These are phyloP conservation scores for Nothoprocta pentlandii DNA, from an alignment of 2,113 vertebrate species.

Conservation along the genomic window DNA sequence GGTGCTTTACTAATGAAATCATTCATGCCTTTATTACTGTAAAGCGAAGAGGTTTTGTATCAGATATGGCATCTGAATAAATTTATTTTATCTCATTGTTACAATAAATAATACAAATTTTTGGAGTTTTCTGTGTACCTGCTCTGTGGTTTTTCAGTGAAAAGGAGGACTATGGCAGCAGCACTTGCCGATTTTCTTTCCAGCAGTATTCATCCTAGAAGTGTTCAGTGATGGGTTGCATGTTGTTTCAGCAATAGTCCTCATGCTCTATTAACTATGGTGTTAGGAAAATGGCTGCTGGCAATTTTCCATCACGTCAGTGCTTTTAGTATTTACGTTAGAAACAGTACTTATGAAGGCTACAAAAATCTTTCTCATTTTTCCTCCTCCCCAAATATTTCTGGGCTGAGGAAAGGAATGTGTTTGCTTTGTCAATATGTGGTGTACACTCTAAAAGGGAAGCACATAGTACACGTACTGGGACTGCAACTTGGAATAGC, in stretches of 20 bases:
- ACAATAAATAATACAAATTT: neutral
- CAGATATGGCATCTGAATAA: neutral
- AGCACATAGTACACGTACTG: neutral
- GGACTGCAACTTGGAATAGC: neutral
- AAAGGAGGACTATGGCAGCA: neutral
- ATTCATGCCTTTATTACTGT: neutral
- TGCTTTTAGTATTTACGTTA: slow-evolving; percentile 62
- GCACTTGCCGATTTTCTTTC: slow-evolving; percentile 42
- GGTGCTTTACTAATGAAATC: neutral
- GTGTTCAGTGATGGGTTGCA: slow-evolving; percentile 22
- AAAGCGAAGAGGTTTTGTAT: neutral
- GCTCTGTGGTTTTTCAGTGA: neutral
- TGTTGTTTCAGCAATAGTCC: slow-evolving; percentile 36
- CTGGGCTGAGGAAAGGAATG: neutral
- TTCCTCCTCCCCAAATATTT: slow-evolving; percentile 21
- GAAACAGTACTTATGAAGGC: slow-evolving; percentile 53
- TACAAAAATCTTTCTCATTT: slow-evolving; percentile 22
- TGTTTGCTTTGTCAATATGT: slow-evolving; percentile 28
- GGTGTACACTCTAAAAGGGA: neutral
- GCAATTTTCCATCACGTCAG: slow-evolving; percentile 73
- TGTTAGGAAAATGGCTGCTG: slow-evolving; percentile 75
- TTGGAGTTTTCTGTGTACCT: neutral
- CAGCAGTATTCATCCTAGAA: neutral
- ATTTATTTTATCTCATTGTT: neutral
- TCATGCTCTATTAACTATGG: slow-evolving; percentile 75